Base-by-base conservation (phyloP, 2,113 vertebrate species). In the Erythrolamprus reginae region DNA sequence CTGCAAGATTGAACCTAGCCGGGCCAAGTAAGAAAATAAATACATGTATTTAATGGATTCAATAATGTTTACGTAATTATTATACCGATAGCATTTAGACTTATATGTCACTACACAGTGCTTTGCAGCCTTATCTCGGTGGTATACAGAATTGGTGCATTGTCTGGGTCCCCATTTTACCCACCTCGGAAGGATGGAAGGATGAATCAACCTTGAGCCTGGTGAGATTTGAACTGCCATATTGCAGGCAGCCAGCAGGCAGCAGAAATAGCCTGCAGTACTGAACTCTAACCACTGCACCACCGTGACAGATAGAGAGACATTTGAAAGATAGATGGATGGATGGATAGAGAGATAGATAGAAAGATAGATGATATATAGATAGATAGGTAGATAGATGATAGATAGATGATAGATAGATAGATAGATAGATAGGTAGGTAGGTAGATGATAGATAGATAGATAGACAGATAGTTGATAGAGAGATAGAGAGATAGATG, bases 1-100 rank as follows among this genome's bases (percentile, higher is more conserved):
- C 0, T 95, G 98, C 95, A 99, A 98, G 96, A 98, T 99, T 88
- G 98, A 98, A 93, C 95, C 98, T 92, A 98, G 97, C 93, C 96
- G 96, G 51, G 95, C 96, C 91, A 98, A 98, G 98, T 97, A 95
- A 96, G 95, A 33, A 58, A 0, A 55, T 28, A 84, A n/a, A 84
- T 77, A 3, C 13, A 21, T 77, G 19, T 21, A 77, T 77, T 38
- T 38, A 77, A 77, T 21, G 2, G 33, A 21, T 38, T 21, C 65
- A 38, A 3, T 77, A 21, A 77, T 42, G 7, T 42, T 38, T 77
- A 77, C 21, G 65, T 77, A 21, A 77, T 65, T 15, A 10, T 65
- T 15, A 10, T 65, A n/a, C 10, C 28, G n/a, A 65, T 15, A 65
- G 61, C 4, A 2, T 13, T n/a, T 61, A 61, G 58, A 61, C 26